Evolutionary conservation across 2,797 vertebrate genomes (phyloP), one percentile per base, ranked within the genome.

Genomic region (Eospalax fontanierii): DNA sequence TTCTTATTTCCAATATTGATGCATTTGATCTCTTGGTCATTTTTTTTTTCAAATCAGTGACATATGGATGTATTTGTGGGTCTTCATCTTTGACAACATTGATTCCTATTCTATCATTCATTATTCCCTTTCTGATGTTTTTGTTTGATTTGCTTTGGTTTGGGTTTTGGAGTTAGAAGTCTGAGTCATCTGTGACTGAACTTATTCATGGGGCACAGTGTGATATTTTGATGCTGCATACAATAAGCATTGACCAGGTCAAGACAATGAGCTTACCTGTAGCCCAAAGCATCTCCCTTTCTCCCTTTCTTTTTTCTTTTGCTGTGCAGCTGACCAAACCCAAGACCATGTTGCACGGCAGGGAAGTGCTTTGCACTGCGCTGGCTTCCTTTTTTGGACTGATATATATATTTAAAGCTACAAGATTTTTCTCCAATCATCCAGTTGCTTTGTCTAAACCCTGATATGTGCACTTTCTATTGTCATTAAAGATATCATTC

Each of bases 371-470:
- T 38, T 10, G 28, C 15, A 50, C 35, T 43, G 43, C 63, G 40
- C 12, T 35, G 21, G 10, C 40, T 18, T 43, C 21, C 26, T 30
- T 22, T 83, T 78, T 71, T 94, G 16, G 19, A 65, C 30, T 87
- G 18, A 70, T 83, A 54, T 66, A 90, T 65, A 87, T 43, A 93
- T 73, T 83, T 79, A 83, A 83, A 84, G 74, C 19, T 91, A 57
- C 40, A 70, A 22, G 14, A n/a, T 4, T 87, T 87, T 83, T 84
- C 59, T 83, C 22, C 33, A 74, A 68, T 84, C 59, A 38, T 15
- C 50, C 40, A 18, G 15, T 81, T 35, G 22, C 24, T 38, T 28
- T 40, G 6, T 71, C 71, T 22, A 85, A 57, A 65, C 65, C 61
- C 35, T 66, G 35, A 82, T 65, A 65, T 54, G 43, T 66, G 59